These are phyloP conservation scores for Linnaemya tessellans DNA, from an alignment of 2,888 invertebrate genomes.

Conservation along the genomic window DNA sequence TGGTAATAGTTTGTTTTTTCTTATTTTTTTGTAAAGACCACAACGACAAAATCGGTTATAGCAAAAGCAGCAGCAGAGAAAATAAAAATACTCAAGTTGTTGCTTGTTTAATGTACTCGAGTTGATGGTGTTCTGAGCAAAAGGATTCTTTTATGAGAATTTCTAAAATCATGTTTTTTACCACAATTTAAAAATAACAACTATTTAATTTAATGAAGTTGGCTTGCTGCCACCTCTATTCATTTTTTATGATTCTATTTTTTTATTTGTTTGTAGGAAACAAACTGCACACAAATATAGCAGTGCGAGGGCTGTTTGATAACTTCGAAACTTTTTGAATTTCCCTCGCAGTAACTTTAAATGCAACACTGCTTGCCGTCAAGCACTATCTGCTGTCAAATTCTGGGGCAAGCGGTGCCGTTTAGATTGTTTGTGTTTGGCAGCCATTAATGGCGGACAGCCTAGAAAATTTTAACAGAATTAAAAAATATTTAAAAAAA, in stretches of 20 bases:
- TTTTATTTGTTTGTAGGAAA: too few relatives aligned
- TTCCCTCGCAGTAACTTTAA: too few relatives aligned
- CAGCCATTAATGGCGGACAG: too few relatives aligned
- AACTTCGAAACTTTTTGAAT: too few relatives aligned
- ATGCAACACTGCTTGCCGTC: too few relatives aligned
- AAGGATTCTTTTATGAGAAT: neutral
- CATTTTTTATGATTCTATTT: neutral
- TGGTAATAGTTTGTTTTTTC: neutral
- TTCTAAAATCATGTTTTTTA: neutral
- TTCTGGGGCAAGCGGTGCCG: too few relatives aligned
- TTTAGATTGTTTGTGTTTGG: too few relatives aligned
- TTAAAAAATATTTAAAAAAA: too few relatives aligned
- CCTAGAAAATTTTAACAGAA: too few relatives aligned
- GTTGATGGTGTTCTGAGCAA: neutral
- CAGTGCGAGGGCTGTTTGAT: too few relatives aligned
- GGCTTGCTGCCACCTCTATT: neutral
- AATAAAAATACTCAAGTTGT: neutral
- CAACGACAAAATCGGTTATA: neutral
- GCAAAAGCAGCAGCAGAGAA: neutral
- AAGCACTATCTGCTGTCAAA: too few relatives aligned
- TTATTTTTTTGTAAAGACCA: neutral
- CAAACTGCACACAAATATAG: too few relatives aligned
- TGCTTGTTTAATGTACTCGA: neutral
- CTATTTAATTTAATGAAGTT: constrained; percentile 2
- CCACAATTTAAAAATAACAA: constrained; percentile 6